Base-by-base conservation (phyloP, 2,888 invertebrate species). In the Acrobasis repandana region DNA sequence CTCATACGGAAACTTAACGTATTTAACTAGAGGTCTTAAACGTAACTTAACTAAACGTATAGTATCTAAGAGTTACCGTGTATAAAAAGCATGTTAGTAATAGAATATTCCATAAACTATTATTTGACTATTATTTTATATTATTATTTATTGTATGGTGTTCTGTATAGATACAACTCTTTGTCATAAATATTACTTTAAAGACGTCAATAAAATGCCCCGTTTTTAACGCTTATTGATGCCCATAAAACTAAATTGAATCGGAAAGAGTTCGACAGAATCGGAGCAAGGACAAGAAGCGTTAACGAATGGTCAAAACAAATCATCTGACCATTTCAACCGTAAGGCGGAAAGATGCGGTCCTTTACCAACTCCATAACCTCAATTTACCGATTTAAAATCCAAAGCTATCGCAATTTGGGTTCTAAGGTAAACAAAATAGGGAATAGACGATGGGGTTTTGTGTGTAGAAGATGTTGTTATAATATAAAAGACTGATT, bases 241-340 rank as follows among this genome's bases (percentile, higher is more conserved):
- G 36, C 52, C 38, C 54, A 38, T 54, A 54, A 54, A 54, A 58
- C 47, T 34, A 48, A 48, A 49, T 58, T 47, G 52, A n/a, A 48
- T 36, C 57, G 48, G 63, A 64, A 65, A 49, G 57, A 61, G 58
- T 56, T 63, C 43, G 28, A 52, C 51, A 33, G 43, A 60, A 60
- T 11, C 52, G 52, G 63, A 52, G 59, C 61, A 65, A 69, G 67
- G 63, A 71, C 75, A 77, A 77, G 77, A 74, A 78, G 77, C 74
- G 77, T 71, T 83, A 83, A 83, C 77, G 75, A 83, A 76, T 79
- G 70, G 66, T 83, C 83, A 79, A 81, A 84, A 85, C 83, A 83
- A 79, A 82, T 82, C 81, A 79, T 73, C 73, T 34, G 58, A 71
- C 68, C 67, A 70, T 75, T 76, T 67, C 67, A 67, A 70, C 72